These are phyloP conservation scores for Caenorhabditis sp. DNA, from an alignment of 2,888 invertebrate species.

Conservation along the genomic window DNA sequence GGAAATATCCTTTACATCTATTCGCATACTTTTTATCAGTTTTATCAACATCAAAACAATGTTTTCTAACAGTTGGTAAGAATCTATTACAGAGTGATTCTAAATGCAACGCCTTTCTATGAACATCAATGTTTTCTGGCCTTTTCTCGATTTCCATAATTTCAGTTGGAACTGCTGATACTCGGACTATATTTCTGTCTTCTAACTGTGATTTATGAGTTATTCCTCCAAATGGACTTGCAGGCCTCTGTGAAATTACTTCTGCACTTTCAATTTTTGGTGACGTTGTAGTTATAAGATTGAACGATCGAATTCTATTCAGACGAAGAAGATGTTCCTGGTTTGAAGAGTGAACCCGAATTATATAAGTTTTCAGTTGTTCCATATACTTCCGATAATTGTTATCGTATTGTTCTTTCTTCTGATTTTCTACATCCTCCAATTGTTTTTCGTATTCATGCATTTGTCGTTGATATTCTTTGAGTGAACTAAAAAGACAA, in stretches of 20 bases:
- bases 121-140: constrained; percentile 36
- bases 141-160: constrained; percentile 29
- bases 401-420: constrained; percentile 31
- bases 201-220: constrained; percentile 34
- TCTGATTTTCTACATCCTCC: constrained; percentile 20
- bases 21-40: constrained; percentile 48
- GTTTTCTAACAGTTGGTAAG: constrained; percentile 50
- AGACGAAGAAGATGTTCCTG: constrained; percentile 40
- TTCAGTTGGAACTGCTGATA: constrained; percentile 25
- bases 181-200: constrained; percentile 7
- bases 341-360: constrained; percentile 37
- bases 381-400: constrained; percentile 53
- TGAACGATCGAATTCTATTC: no score
- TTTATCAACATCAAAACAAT: constrained; percentile 44
- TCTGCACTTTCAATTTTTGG: constrained; percentile 24
- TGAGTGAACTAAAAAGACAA: no score
- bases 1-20: constrained; percentile 61
- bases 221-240: constrained; percentile 46
- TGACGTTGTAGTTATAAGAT: constrained; percentile 37
- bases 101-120: constrained; percentile 36
- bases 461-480: constrained; percentile 21
- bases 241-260: background rate
- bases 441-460: constrained; percentile 24
- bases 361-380: constrained; percentile 46
- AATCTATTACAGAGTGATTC: constrained; percentile 38